Evolutionary conservation across 1,140 invertebrate species (phyloP).

Genomic region (Anastrepha obliqua): DNA sequence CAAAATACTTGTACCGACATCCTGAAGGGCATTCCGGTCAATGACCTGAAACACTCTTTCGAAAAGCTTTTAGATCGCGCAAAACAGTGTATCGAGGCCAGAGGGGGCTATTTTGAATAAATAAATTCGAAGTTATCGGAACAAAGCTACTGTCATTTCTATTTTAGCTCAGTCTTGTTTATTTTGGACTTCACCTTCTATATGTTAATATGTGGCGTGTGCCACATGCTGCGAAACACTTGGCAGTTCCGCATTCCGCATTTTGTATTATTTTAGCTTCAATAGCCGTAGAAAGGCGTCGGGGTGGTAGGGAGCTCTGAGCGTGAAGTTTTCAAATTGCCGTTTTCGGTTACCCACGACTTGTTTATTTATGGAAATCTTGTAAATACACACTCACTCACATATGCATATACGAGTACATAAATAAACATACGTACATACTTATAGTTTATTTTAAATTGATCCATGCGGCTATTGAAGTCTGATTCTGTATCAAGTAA

Average conservation of each 20-base stretch:
- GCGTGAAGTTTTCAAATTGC: background rate
- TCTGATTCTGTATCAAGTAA: background rate
- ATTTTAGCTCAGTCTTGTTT: no score
- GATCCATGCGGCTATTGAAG: no score
- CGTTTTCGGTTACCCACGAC: background rate
- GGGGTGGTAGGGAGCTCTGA: background rate
- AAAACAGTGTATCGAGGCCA: no score
- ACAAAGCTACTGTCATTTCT: no score
- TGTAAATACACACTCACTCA: background rate
- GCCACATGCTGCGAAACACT: background rate
- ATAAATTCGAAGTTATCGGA: no score
- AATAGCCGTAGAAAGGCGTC: no score
- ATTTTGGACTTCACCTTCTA: no score
- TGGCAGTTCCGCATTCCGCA: conserved; percentile 35
- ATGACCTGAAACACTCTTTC: no score
- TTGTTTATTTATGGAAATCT: background rate
- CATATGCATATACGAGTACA: background rate
- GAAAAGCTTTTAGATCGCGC: no score
- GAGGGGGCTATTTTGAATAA: no score
- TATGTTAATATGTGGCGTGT: background rate
- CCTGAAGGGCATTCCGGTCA: no score
- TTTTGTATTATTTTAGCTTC: background rate
- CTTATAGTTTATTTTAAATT: background rate
- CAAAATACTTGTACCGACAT: no score
- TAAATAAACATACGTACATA: background rate